Evolutionary conservation across 2,888 invertebrate species (phyloP).

Genomic region (Pinctada fucata): DNA sequence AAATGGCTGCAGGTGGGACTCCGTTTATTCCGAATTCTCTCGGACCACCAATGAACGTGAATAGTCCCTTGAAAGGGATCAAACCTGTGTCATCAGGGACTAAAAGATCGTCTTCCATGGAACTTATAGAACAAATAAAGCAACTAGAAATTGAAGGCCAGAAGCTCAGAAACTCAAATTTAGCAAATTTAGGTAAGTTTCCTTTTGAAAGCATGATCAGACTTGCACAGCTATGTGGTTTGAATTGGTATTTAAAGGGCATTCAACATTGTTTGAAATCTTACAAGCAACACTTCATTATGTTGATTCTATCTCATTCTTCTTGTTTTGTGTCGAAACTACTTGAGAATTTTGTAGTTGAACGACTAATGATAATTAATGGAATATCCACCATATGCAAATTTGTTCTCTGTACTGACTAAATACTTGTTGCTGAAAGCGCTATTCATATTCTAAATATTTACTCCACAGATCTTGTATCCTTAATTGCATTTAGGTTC

Average conservation of each 20-base stretch:
- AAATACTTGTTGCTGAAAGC: background rate
- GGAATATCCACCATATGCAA: background rate
- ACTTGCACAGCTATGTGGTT: conserved; percentile 20
- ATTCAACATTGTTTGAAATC: background rate
- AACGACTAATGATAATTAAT: background rate
- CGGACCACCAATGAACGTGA: background rate
- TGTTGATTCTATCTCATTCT: background rate
- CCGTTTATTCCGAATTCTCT: background rate
- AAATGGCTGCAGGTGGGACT: background rate
- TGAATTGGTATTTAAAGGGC: too few species aligned
- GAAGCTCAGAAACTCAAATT: conserved; percentile 58
- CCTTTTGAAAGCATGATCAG: conserved; percentile 32
- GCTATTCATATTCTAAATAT: too few species aligned
- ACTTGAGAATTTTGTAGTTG: background rate
- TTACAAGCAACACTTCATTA: background rate
- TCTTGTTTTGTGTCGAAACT: background rate
- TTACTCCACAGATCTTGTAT: too few species aligned
- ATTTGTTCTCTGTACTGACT: background rate
- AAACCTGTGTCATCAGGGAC: background rate
- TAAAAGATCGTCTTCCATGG: conserved; percentile 37
- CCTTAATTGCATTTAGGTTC: too few species aligned
- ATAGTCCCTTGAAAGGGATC: conserved; percentile 1
- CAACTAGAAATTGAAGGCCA: conserved; percentile 65
- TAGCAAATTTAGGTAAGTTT: conserved; percentile 43
- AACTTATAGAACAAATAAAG: conserved; percentile 60